A percentile compares a stretch with the other conserved stretches of the same genome.
Evolutionary conservation across 64 coral and sea anemone genomes (phyloP).

Genomic region (Stichodactyla mertensii): DNA sequence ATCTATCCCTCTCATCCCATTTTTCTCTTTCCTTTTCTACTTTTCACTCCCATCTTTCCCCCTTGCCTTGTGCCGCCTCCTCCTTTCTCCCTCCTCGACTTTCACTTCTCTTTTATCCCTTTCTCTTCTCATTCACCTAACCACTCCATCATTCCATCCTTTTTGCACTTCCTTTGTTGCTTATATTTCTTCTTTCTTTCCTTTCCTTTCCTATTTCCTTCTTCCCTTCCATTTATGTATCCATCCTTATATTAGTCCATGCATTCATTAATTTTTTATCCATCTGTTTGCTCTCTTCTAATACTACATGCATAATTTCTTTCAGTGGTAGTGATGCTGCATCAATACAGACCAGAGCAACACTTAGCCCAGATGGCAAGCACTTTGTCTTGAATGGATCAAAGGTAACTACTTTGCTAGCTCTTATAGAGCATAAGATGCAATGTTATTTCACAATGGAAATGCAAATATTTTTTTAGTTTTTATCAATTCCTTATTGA

Average conservation of each 20-base stretch:
- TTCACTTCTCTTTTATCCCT: no score
- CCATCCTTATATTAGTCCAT: not conserved
- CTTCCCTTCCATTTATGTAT: not conserved
- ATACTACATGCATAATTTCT: not conserved
- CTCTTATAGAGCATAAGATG: no score
- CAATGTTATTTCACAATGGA: no score
- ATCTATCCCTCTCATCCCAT: no score
- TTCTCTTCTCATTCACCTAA: no score
- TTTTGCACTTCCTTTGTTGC: not conserved
- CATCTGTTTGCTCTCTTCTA: not conserved
- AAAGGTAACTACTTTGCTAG: slow-evolving; percentile 29
- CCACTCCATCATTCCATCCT: not conserved
- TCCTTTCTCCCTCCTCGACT: no score
- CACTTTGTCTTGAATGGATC: slow-evolving; percentile 76
- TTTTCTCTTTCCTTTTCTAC: no score
- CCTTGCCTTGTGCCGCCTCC: not conserved
- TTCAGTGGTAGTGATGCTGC: slow-evolving; percentile 80
- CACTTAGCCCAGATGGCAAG: slow-evolving; percentile 64
- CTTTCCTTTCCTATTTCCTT: no score
- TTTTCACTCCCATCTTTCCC: no score
- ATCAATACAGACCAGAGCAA: slow-evolving; percentile 75
- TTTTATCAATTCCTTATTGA: no score
- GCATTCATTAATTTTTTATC: not conserved
- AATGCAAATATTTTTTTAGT: no score
- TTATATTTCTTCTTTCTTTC: no score